These are phyloP conservation scores for Peromyscus melanophrys DNA, from an alignment of 2,797 vertebrate genomes.

Conservation along the genomic window DNA sequence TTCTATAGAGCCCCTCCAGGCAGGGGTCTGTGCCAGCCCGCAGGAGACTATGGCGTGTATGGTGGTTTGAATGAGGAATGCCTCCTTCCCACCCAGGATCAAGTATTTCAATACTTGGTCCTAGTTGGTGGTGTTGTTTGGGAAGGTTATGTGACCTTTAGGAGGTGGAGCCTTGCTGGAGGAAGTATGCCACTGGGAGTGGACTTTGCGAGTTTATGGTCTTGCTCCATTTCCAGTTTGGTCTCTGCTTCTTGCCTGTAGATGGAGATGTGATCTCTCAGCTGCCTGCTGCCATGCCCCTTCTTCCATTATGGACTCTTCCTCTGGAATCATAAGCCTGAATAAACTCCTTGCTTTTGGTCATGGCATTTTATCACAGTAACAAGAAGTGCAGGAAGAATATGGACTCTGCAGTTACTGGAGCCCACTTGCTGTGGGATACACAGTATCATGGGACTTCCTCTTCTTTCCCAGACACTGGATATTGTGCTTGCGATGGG, in stretches of 20 bases:
- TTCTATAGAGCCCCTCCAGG: not conserved
- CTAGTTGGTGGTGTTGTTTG: not conserved
- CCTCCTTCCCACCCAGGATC: not conserved
- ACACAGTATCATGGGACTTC: not conserved
- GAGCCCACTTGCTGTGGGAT: not conserved
- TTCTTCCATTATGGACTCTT: not conserved
- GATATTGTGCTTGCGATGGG: not conserved
- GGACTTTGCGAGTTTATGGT: not conserved
- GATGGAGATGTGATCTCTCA: not conserved
- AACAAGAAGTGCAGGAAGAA: not conserved
- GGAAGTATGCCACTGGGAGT: not conserved
- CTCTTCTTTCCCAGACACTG: not conserved
- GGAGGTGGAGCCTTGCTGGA: not conserved
- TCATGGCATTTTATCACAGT: not conserved
- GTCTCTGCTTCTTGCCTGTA: not conserved
- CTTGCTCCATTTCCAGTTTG: not conserved
- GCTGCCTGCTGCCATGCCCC: not conserved
- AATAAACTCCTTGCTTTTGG: not conserved
- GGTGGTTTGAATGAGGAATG: not conserved
- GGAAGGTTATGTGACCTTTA: not conserved
- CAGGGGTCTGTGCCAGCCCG: not conserved
- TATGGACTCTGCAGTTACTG: not conserved
- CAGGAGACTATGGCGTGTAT: not conserved
- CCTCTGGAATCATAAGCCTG: not conserved
- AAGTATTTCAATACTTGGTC: not conserved